phyloP scores from a whole-genome alignment of 2,888 invertebrate genomes.

The Silvanus unidentatus region DNA sequence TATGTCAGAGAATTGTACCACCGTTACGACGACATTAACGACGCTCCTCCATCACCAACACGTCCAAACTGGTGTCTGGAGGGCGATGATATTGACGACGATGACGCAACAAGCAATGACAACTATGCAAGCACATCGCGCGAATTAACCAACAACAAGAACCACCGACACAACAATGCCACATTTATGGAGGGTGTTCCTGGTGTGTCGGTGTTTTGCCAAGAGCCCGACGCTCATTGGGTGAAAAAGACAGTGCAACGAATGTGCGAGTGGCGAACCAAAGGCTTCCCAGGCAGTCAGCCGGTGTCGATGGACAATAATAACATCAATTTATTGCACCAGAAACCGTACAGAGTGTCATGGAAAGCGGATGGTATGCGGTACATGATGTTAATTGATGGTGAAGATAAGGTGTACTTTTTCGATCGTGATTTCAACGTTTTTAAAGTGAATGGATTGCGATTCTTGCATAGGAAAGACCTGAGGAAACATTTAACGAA shows the following conservation, averaged over 20 bases:
- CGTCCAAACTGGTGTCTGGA: slow-evolving; percentile 85
- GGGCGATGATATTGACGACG: slow-evolving; percentile 26
- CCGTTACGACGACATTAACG: slow-evolving; percentile 70
- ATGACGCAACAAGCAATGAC: slow-evolving; percentile 17
- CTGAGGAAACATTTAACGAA: slow-evolving; percentile 63
- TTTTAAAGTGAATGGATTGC: slow-evolving; percentile 75
- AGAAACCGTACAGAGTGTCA: slow-evolving; percentile 89
- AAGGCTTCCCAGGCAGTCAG: slow-evolving; percentile 93
- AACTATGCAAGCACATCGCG: slow-evolving; percentile 16
- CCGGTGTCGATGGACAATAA: slow-evolving; percentile 91
- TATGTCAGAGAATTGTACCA: slow-evolving; percentile 83
- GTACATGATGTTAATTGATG: slow-evolving; percentile 94
- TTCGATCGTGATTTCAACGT: slow-evolving; percentile 92
- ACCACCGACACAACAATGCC: no score
- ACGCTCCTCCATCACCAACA: slow-evolving; percentile 65
- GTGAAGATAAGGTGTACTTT: slow-evolving; percentile 80
- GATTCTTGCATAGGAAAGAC: slow-evolving; percentile 74
- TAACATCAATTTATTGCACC: slow-evolving; percentile 69
- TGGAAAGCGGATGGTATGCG: slow-evolving; percentile 99
- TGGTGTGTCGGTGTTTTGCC: slow-evolving; percentile 64
- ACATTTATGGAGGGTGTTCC: slow-evolving; percentile 89
- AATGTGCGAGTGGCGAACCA: slow-evolving; percentile 73
- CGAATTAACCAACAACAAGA: no score
- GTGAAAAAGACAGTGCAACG: slow-evolving; percentile 70
- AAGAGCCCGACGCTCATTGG: slow-evolving; percentile 51